Conservation (phyloP, 2,797 vertebrate genomes). For the Sternotherus odoratus region DNA sequence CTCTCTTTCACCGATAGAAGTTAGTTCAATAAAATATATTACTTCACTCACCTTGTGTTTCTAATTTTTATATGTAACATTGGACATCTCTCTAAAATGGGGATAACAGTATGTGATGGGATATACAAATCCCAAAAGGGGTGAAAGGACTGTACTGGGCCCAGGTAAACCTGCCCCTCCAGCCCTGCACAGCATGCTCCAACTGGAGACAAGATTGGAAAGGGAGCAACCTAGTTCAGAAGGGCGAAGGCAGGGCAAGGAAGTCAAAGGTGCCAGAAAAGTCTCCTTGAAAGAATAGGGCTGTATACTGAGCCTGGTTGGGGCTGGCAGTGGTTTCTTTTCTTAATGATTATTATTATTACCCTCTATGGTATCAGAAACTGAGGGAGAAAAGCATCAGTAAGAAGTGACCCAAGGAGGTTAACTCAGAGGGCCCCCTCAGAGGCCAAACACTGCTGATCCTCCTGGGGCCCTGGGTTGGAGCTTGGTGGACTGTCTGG, state of each 20-base stretch:
- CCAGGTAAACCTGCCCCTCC: neutral
- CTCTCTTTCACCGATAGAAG: neutral
- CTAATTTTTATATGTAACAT: rapidly evolving
- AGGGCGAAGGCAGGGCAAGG: neutral
- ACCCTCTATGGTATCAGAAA: neutral
- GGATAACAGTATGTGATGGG: neutral
- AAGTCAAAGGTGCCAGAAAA: neutral
- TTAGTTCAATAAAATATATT: neutral
- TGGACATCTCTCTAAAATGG: neutral
- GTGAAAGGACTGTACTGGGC: neutral
- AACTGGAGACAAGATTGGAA: neutral
- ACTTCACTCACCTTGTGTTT: neutral
- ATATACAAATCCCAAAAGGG: neutral
- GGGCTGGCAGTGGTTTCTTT: neutral
- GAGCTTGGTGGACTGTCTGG: neutral
- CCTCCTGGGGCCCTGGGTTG: neutral
- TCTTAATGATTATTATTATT: neutral
- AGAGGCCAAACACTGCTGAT: neutral
- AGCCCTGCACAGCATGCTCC: neutral
- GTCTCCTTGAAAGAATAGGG: neutral
- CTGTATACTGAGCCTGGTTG: neutral
- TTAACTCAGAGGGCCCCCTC: neutral
- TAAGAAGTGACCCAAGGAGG: neutral
- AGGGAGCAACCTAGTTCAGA: neutral
- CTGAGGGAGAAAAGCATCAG: neutral